Conservation (phyloP, 2,797 vertebrate genomes). For the Pangasius sanitwongsei region DNA sequence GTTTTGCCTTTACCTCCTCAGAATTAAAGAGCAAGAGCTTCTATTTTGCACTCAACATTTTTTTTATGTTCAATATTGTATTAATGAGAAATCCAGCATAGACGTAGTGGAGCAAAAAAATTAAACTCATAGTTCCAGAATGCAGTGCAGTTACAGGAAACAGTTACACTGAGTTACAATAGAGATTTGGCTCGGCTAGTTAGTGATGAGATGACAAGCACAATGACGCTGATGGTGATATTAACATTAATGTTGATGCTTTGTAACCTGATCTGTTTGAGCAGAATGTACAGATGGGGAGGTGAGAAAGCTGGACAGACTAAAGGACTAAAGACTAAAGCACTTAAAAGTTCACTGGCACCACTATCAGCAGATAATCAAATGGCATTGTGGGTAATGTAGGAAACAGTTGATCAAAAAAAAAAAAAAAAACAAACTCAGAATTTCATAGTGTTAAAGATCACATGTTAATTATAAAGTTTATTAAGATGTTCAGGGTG, state of each 20-base stretch:
- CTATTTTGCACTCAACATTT: background rate
- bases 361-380: too few species aligned
- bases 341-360: slow-evolving; percentile 4
- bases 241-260: too few species aligned
- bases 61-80: background rate
- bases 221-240: background rate
- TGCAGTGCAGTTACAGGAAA: background rate
- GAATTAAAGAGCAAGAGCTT: background rate
- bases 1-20: background rate
- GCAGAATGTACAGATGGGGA: background rate
- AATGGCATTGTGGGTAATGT: background rate
- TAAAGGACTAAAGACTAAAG: background rate
- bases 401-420: background rate
- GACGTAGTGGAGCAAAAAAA: background rate
- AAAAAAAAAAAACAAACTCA: background rate
- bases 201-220: background rate
- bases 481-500: background rate
- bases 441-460: background rate
- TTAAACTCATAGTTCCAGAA: background rate
- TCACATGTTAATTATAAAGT: background rate
- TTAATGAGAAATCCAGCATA: background rate
- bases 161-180: background rate
- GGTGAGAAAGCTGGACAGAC: background rate
- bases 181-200: background rate
- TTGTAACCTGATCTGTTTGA: background rate